Conservation (phyloP, 2,888 invertebrate species). For the Cancer borealis region DNA sequence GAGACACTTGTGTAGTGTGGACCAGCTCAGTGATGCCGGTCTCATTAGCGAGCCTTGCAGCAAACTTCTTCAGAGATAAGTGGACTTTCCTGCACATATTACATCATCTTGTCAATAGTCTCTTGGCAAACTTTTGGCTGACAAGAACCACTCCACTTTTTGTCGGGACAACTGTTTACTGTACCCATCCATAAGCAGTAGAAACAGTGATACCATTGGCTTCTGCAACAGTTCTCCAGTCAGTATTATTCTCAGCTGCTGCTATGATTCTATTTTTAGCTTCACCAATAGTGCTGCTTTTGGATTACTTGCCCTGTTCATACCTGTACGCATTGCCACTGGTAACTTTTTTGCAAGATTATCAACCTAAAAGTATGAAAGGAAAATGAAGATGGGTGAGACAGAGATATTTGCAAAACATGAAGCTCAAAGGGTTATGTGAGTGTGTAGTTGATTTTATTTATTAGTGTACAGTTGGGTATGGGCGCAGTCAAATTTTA, state of each 20-base stretch:
- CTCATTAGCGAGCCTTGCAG: slow-evolving; percentile 50
- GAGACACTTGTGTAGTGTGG: slow-evolving; percentile 47
- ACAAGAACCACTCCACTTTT: slow-evolving; percentile 51
- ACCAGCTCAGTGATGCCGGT: slow-evolving; percentile 51
- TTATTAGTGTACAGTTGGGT: too few species aligned
- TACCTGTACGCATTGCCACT: slow-evolving; percentile 34
- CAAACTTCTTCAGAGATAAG: slow-evolving; percentile 46
- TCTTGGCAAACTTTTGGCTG: neutral
- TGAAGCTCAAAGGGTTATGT: too few species aligned
- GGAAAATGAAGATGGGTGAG: too few species aligned
- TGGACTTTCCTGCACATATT: slow-evolving; percentile 53
- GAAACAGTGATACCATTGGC: slow-evolving; percentile 49
- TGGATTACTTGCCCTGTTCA: neutral
- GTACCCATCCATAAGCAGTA: slow-evolving; percentile 57
- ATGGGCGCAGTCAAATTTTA: too few species aligned
- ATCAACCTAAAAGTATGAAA: too few species aligned
- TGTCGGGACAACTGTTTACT: slow-evolving; percentile 42
- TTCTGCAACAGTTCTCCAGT: slow-evolving; percentile 50
- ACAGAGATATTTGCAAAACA: too few species aligned
- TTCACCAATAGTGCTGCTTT: slow-evolving; percentile 24
- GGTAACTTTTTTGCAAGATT: too few species aligned
- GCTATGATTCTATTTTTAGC: slow-evolving; percentile 51
- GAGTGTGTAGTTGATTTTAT: too few species aligned
- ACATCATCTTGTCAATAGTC: slow-evolving; percentile 56
- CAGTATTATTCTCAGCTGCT: slow-evolving; percentile 46